Conservation (phyloP, 2,797 vertebrate genomes). For the Aulostomus chinensis region DNA sequence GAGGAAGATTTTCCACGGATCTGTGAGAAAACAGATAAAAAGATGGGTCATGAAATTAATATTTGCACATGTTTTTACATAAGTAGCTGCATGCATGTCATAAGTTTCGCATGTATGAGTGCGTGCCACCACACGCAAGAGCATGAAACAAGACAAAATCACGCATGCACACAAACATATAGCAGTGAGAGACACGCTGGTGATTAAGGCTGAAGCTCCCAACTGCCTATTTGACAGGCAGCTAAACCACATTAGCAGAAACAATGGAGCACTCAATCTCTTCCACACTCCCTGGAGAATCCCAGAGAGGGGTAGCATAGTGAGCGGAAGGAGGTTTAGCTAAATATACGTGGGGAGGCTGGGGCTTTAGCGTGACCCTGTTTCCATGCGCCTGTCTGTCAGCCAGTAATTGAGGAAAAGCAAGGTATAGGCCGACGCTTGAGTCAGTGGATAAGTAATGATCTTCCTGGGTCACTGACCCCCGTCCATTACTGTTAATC, state of each 20-base stretch:
- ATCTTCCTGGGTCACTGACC: constrained; percentile 60
- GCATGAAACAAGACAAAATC: not conserved
- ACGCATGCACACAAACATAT: constrained; percentile 1
- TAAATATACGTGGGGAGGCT: constrained; percentile 42
- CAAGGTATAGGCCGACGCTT: constrained; percentile 21
- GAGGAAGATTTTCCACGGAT: not conserved
- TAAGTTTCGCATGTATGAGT: not conserved
- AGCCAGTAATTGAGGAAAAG: constrained; percentile 65
- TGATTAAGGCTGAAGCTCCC: constrained; percentile 51
- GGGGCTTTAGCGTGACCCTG: constrained; percentile 55
- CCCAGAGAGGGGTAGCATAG: constrained; percentile 37
- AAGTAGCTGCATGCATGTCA: not conserved
- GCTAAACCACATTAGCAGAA: constrained; percentile 74
- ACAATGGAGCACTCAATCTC: constrained; percentile 76
- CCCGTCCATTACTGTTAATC: constrained; percentile 57
- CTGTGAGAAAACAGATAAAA: constrained; percentile 14
- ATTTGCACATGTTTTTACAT: not conserved
- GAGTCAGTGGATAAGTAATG: constrained; percentile 63
- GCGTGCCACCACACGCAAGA: not conserved
- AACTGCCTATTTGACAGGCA: constrained; percentile 66
- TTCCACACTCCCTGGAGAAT: constrained; percentile 47
- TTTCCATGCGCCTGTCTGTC: constrained; percentile 55
- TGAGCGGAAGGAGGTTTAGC: constrained; percentile 60
- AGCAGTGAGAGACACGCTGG: constrained; percentile 33
- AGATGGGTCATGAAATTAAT: constrained; percentile 1